Base-by-base conservation (phyloP, 2,113 vertebrate genomes). In the Bucco capensis region DNA sequence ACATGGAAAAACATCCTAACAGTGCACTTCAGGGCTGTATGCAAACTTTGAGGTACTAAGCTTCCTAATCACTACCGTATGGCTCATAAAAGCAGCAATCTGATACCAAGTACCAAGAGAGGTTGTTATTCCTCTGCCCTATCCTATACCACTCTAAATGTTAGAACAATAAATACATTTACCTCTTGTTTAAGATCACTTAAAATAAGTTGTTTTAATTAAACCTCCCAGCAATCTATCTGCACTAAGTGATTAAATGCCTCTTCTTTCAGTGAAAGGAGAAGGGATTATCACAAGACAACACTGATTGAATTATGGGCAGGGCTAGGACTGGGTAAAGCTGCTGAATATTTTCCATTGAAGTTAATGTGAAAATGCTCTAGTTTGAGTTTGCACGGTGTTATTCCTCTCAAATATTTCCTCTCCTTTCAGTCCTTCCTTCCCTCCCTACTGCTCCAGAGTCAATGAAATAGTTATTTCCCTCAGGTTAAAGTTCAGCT, bases 61-160 rank as follows among this genome's bases (percentile, higher is more conserved):
- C 88, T 86, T 76, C 76, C 93, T 96, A 96, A 96, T 96, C 84
- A 95, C 77, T 91, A 96, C 94, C 95, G 77, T 70, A 95, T 96
- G 96, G 82, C 88, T 91, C 94, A 90, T 96, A 94, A 96, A 96
- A 95, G 86, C 40, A 89, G 93, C 88, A 95, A 93, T 69, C 82
- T 8, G 91, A 94, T 81, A 70, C 90, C 75, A 23, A 89, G 93
- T 28, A 92, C 91, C 67, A n/a, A 78, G 84, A 66, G 82, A 60
- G 78, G 95, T 77, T 94, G 92, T 80, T 94, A 88, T 95, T 96
- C 74, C 79, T 96, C 58, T 0, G 8, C 82, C 94, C 71, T 88
- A 46, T 81, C 85, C 93, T 92, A 62, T 85, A 61, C 82, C 60
- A 33, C 85, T 92, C 82, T 65, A 76, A 96, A 94, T 61, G 82